phyloP scores from a whole-genome alignment of 2,888 invertebrate genomes.

The Chesias legatella region DNA sequence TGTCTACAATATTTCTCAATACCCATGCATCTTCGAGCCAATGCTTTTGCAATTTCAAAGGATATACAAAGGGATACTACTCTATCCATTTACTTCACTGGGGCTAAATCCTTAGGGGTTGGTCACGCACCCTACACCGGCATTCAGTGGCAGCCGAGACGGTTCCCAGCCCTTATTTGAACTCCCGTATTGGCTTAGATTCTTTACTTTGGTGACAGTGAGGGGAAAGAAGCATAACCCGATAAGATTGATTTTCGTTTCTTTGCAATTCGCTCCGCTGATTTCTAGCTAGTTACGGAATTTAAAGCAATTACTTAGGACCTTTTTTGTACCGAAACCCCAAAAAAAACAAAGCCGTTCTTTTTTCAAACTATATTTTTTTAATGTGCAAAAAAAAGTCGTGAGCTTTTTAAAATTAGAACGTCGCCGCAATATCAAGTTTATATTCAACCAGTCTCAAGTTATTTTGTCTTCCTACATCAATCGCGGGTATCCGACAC shows the following conservation, averaged over 20 bases:
- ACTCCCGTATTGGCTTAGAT: slow-evolving; percentile 56
- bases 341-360: slow-evolving; percentile 1
- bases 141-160: slow-evolving; percentile 18
- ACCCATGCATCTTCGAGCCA: background rate
- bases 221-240: slow-evolving; percentile 13
- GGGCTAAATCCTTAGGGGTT: slow-evolving; percentile 34
- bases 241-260: slow-evolving; percentile 20
- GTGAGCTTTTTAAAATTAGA: background rate
- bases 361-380: background rate
- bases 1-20: background rate
- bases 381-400: too few species aligned
- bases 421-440: background rate
- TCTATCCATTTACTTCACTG: slow-evolving; percentile 30
- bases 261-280: slow-evolving; percentile 9
- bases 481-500: slow-evolving; percentile 9
- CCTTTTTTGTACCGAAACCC: too few species aligned
- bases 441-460: background rate
- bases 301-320: background rate
- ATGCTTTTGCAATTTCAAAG: slow-evolving; percentile 21
- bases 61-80: slow-evolving; percentile 22
- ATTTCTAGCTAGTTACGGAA: slow-evolving; percentile 8
- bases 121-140: slow-evolving; percentile 20
- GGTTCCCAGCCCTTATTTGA: slow-evolving; percentile 53
- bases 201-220: slow-evolving; percentile 36
- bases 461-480: slow-evolving; percentile 3